Evolutionary conservation across 2,113 vertebrate genomes (phyloP), one percentile per base, ranked within the genome.

Genomic region (Plotosus lineatus): DNA sequence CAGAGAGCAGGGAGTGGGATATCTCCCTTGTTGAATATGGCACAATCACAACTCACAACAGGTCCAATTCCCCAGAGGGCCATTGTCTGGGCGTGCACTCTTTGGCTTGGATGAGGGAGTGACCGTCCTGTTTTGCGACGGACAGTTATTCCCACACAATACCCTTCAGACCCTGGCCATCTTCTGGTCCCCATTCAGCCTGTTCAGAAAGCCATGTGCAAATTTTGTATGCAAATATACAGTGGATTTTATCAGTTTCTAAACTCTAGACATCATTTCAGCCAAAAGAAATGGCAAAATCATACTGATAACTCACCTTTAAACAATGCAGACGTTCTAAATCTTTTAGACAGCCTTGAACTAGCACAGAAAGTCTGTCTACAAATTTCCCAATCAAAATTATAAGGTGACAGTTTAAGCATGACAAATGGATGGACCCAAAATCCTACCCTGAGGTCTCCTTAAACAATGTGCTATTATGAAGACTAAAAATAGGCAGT

Each of bases 391-490:
- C 46, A 51, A 58, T 9, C n/a, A 56, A 79, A 69, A 56, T 55
- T 46, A 56, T 44, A 79, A 44, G 36, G n/a, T n/a, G 28, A 44
- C 36, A 46, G 19, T 83, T 50, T 36, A 74, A 55, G 26, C 56
- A 66, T 79, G 55, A 74, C 36, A 60, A 68, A 23, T 42, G 66
- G 31, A 66, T 71, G 55, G 17, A 77, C 58, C 58, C 28, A 60
- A 33, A 33, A 63, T 69, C 75, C 28, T 56, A 75, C 0, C 73
- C 33, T 78, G 38, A 82, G 58, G 42, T 56, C 75, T 79, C 58
- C 12, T 80, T 75, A 75, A 86, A 92, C 91, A 92, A 92, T 91
- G 80, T 85, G 78, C 84, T 63, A 92, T 94, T 92, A 91, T 94
- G 77, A 85, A 50, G 73, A 74, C 87, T 88, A 90, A 88, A 91